Evolutionary conservation across 2,797 vertebrate genomes (phyloP).

Genomic region (Danio choprae): DNA sequence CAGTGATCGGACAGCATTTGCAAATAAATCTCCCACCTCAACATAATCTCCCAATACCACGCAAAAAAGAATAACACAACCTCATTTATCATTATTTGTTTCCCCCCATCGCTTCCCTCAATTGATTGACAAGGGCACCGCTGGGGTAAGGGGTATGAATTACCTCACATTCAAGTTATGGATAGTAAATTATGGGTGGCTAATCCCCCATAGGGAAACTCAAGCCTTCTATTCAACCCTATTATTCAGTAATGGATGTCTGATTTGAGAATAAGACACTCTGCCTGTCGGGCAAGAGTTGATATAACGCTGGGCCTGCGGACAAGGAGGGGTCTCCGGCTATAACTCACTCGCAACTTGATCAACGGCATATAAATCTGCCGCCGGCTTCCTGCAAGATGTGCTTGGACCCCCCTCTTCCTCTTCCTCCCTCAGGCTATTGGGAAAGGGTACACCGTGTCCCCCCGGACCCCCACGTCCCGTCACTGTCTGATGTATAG

Average conservation of each 20-base stretch:
- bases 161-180: conserved; percentile 75
- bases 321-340: conserved; percentile 83
- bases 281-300: conserved; percentile 89
- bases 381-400: conserved; percentile 58
- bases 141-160: conserved; percentile 69
- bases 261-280: conserved; percentile 93
- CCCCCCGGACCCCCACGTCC: conserved; percentile 49
- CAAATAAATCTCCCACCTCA: conserved; percentile 17
- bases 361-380: conserved; percentile 83
- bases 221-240: conserved; percentile 93
- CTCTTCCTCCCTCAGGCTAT: conserved; percentile 66
- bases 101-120: conserved; percentile 59
- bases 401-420: conserved; percentile 59
- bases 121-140: conserved; percentile 79
- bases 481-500: conserved; percentile 57
- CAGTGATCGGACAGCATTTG: conserved; percentile 36
- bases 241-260: conserved; percentile 99
- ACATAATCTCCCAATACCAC: not conserved
- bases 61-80: conserved; percentile 53
- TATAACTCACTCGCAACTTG: conserved; percentile 89
- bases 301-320: conserved; percentile 88
- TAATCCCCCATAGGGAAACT: conserved; percentile 98
- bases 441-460: conserved; percentile 71
- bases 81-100: conserved; percentile 65
- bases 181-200: conserved; percentile 98